Evolutionary conservation across 2,113 vertebrate species (phyloP).

Genomic region (Nesoenas mayeri): DNA sequence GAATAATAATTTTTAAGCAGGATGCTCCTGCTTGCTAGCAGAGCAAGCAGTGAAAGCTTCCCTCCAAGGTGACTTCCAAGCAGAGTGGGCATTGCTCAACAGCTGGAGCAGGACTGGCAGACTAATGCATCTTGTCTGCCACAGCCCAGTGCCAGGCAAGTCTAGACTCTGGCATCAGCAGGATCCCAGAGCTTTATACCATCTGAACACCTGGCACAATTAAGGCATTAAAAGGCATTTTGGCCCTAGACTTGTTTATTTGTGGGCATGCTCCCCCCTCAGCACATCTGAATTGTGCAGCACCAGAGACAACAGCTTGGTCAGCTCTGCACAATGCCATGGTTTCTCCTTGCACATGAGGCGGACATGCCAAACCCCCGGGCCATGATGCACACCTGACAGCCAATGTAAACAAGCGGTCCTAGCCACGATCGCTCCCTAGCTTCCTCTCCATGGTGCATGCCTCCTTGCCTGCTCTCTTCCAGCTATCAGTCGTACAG

Average conservation of each 20-base stretch:
- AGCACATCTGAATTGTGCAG: background rate
- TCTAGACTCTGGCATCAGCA: background rate
- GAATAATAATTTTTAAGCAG: background rate
- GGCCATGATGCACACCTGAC: background rate
- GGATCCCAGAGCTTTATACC: background rate
- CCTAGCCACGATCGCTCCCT: background rate
- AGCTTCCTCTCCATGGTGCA: background rate
- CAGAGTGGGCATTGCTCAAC: background rate
- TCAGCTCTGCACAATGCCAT: background rate
- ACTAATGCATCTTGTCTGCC: background rate
- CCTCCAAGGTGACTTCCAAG: slow-evolving; percentile 48
- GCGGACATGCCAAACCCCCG: background rate
- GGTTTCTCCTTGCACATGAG: rapidly evolving
- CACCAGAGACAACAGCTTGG: background rate
- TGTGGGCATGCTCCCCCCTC: background rate
- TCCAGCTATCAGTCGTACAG: background rate
- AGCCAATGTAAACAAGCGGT: background rate
- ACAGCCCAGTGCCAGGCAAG: background rate
- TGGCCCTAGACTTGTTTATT: background rate
- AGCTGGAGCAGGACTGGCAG: background rate
- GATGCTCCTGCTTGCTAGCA: background rate
- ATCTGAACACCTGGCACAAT: background rate
- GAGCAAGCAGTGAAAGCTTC: background rate
- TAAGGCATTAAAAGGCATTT: background rate
- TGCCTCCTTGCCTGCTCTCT: background rate